These are phyloP conservation scores for Isoperla grammatica DNA, from an alignment of 2,888 invertebrate species.

Conservation along the genomic window DNA sequence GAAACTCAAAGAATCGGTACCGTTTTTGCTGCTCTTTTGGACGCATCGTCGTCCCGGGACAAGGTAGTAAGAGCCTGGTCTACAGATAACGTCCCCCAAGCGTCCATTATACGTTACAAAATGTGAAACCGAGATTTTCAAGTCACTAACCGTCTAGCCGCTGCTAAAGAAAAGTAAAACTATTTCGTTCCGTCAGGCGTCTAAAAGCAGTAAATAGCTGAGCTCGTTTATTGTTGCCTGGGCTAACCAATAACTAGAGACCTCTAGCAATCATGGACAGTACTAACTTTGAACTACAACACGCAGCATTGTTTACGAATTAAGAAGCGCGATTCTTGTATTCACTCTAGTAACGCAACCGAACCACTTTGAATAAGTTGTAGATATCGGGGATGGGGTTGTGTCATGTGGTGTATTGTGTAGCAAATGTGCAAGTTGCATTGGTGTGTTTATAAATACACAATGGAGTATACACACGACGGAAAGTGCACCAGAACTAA, in stretches of 20 bases:
- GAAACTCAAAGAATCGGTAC: constrained; percentile 35
- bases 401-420: no score
- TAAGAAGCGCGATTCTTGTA: no score
- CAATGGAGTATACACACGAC: no score
- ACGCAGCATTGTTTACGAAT: neutral
- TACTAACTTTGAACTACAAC: no score
- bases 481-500: no score
- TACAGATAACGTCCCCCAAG: constrained; percentile 64
- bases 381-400: neutral
- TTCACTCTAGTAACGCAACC: no score
- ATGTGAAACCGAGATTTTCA: neutral
- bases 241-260: neutral
- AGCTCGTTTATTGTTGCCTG: constrained; percentile 14
- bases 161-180: neutral
- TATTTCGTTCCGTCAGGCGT: constrained; percentile 8
- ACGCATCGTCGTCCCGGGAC: constrained; percentile 61
- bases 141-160: neutral
- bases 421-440: no score
- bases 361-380: neutral
- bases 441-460: no score
- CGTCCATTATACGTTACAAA: constrained; percentile 53
- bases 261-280: no score
- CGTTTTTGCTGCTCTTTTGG: constrained; percentile 37
- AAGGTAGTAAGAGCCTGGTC: constrained; percentile 56
- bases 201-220: constrained; percentile 15